Conservation (phyloP, 2,113 vertebrate genomes). For the Hyperopisus bebe region DNA sequence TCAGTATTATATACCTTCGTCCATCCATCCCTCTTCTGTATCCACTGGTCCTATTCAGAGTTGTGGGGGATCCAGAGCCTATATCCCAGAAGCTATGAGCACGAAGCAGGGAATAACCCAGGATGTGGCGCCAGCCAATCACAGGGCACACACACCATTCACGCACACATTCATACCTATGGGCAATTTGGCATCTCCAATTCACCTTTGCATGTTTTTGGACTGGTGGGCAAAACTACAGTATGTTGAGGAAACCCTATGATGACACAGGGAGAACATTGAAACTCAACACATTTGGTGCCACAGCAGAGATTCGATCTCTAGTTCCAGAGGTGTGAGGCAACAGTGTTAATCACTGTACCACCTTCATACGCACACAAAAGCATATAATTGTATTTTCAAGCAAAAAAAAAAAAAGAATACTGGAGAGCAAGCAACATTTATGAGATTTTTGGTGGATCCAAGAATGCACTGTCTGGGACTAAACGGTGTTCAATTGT, state of each 20-base stretch:
- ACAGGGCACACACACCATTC: not conserved
- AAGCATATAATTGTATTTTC: not conserved
- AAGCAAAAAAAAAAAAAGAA: not conserved
- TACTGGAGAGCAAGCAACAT: not conserved
- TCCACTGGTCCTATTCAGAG: not conserved
- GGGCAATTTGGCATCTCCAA: not conserved
- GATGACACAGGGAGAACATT: not conserved
- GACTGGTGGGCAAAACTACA: not conserved
- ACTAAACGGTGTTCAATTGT: not conserved
- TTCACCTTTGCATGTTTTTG: not conserved
- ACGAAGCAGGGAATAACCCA: not conserved
- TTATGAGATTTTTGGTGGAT: not conserved
- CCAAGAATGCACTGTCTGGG: not conserved
- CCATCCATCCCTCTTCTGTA: not conserved
- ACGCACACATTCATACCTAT: not conserved
- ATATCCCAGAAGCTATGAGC: not conserved
- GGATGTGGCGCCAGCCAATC: not conserved
- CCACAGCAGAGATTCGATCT: not conserved
- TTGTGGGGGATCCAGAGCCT: not conserved
- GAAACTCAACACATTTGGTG: not conserved
- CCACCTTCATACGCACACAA: not conserved
- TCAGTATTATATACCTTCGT: not conserved
- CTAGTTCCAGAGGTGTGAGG: not conserved
- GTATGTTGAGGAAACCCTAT: not conserved
- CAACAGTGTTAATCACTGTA: not conserved